Percentiles rank a stretch among this genome's conserved stretches.
phyloP scores from a whole-genome alignment of 2,797 vertebrate species.

The Labroides dimidiatus region DNA sequence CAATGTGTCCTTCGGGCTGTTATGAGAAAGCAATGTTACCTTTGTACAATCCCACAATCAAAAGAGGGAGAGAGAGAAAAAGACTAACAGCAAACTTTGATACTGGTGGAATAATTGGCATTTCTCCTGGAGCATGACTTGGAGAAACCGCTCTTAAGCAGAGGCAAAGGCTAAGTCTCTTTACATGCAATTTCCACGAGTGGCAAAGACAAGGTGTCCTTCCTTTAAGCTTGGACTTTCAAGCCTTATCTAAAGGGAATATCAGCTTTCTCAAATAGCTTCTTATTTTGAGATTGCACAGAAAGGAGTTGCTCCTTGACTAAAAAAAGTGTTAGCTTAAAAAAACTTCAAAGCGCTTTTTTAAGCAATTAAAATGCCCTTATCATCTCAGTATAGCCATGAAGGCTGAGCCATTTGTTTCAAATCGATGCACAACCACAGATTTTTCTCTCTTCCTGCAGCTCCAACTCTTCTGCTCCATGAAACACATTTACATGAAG shows the following conservation, averaged over 20 bases:
- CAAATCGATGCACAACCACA: slow-evolving; percentile 35
- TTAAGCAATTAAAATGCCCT: background rate
- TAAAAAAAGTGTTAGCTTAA: background rate
- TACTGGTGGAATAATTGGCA: slow-evolving; percentile 5
- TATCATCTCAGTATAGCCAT: background rate
- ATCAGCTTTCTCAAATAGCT: slow-evolving; percentile 21
- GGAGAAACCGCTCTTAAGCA: slow-evolving; percentile 27
- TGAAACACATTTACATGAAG: background rate
- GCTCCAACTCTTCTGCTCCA: background rate
- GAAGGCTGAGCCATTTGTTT: slow-evolving; percentile 21
- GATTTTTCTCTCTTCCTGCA: slow-evolving; percentile 3
- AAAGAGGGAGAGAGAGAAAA: background rate
- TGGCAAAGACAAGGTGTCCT: slow-evolving; percentile 29
- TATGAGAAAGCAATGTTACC: slow-evolving; percentile 23
- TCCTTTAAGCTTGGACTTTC: slow-evolving; percentile 17
- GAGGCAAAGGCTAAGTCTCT: slow-evolving; percentile 43
- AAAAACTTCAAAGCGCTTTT: background rate
- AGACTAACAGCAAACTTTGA: background rate
- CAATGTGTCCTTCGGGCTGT: background rate
- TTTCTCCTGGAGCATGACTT: slow-evolving; percentile 37
- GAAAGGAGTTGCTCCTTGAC: background rate
- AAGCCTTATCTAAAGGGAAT: slow-evolving; percentile 5
- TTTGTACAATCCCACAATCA: slow-evolving; percentile 9
- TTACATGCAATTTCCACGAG: slow-evolving; percentile 37
- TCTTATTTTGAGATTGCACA: background rate